Evolutionary conservation across 2,888 invertebrate species (phyloP).

Genomic region (Nephrotoma flavescens): DNA sequence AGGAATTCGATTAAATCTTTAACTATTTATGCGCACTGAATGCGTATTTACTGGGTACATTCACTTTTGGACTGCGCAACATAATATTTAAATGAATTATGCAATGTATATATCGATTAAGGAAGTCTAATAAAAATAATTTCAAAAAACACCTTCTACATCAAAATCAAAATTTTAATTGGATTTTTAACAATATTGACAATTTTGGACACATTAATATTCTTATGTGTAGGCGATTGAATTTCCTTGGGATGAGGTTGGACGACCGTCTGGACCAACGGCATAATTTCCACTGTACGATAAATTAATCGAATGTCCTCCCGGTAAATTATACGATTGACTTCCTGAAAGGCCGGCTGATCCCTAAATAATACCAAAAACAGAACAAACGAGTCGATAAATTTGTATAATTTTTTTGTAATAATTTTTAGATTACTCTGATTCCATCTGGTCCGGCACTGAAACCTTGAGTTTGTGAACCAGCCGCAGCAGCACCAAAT

Average conservation of each 20-base stretch:
- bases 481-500: conserved; percentile 29
- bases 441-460: conserved; percentile 19
- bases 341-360: conserved; percentile 27
- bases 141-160: background rate
- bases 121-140: background rate
- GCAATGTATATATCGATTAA: background rate
- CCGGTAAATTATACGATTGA: conserved; percentile 28
- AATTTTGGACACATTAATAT: background rate
- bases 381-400: background rate
- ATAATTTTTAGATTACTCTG: conserved; percentile 8
- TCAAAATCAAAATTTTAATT: background rate
- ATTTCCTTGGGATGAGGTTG: conserved; percentile 18
- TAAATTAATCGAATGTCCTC: conserved; percentile 30
- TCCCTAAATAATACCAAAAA: conserved; percentile 14
- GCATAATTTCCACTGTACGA: conserved; percentile 27
- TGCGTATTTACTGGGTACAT: background rate
- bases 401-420: too few relatives aligned
- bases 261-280: conserved; percentile 17
- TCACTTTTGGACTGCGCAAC: background rate
- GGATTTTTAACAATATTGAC: background rate
- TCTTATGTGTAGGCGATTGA: conserved; percentile 19
- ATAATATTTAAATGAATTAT: background rate
- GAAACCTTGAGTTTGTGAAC: conserved; percentile 26
- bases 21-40: background rate
- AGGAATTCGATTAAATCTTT: background rate